Conservation (phyloP, 2,888 invertebrate species). For the Pandemis cinnamomeana region DNA sequence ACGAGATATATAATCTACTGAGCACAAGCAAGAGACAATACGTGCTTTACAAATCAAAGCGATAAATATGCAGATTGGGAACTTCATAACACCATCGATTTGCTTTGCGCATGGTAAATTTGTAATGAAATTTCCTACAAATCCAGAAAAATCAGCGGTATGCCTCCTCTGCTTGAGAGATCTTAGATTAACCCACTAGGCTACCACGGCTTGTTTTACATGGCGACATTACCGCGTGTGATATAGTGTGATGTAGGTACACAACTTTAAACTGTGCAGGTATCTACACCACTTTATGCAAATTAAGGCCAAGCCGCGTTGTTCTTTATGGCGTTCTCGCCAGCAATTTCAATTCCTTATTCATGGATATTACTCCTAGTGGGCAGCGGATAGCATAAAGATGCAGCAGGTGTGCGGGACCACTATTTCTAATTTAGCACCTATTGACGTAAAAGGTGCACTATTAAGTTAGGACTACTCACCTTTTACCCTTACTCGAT, state of each 20-base stretch:
- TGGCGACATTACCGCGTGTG: neutral
- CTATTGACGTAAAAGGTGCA: constrained; percentile 22
- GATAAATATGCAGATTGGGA: too few species aligned
- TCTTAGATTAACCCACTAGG: too few species aligned
- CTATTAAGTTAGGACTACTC: constrained; percentile 15
- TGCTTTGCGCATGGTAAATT: too few species aligned
- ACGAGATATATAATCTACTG: too few species aligned
- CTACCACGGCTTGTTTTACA: neutral
- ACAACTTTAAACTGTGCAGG: neutral
- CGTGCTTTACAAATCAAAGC: too few species aligned
- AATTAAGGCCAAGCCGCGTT: constrained; percentile 18
- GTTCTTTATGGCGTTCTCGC: constrained; percentile 14
- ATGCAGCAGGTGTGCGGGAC: constrained; percentile 51
- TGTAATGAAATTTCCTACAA: too few species aligned
- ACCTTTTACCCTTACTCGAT: constrained; percentile 10
- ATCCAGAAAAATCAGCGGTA: too few species aligned
- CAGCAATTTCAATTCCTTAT: constrained; percentile 47
- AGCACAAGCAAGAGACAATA: too few species aligned
- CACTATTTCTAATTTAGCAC: constrained; percentile 36
- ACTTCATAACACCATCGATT: too few species aligned
- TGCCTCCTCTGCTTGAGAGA: too few species aligned
- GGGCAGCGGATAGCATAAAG: constrained; percentile 52
- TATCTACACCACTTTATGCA: constrained; percentile 9
- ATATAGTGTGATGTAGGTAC: neutral
- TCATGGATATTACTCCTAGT: constrained; percentile 48